Evolutionary conservation across 2,888 invertebrate genomes (phyloP), one percentile per base, ranked within the genome.

Genomic region (Creontiades dilutus): DNA sequence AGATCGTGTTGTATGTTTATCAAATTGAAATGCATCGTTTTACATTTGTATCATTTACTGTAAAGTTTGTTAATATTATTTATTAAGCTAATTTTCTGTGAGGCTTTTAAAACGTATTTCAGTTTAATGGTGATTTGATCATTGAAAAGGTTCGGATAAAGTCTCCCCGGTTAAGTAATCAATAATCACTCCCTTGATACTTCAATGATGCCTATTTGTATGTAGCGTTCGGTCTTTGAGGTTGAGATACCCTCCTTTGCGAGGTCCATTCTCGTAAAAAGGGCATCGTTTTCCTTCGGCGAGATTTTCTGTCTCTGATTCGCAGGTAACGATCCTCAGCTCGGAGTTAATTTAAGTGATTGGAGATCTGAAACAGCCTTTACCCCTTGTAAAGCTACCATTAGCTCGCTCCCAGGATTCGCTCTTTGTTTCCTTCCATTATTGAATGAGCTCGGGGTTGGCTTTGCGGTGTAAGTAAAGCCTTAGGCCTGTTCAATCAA

Each of bases 341-440:
- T 61, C 23, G 19, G 61, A 61, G 61, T 61, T 61, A 61, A 61
- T 61, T 61, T 16, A 61, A 61, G 61, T 61, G 61, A 61, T 61
- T 61, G 61, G 61, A 61, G 61, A 61, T 61, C 61, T 61, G 61
- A 61, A 61, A 61, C 61, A 61, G 61, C 61, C 61, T 61, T 61
- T 61, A 19, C 19, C 61, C 19, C 61, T 61, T 61, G 61, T 61
- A 61, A 19, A 61, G 61, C 61, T 19, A 61, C 61, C 61, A 61
- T 61, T 61, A 61, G 19, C 61, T 61, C 61, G 61, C 61, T 61
- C 19, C 61, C 19, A 61, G 61, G 61, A 61, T 19, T 19, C 61
- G 61, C 61, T 61, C 61, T 61, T 61, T 61, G 61, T 61, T 61
- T 61, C 61, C 61, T 61, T 61, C 61, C 61, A 61, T 61, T 61